These are phyloP conservation scores for Drosophila rufa DNA, from an alignment of 1,140 invertebrate genomes.

Conservation along the genomic window DNA sequence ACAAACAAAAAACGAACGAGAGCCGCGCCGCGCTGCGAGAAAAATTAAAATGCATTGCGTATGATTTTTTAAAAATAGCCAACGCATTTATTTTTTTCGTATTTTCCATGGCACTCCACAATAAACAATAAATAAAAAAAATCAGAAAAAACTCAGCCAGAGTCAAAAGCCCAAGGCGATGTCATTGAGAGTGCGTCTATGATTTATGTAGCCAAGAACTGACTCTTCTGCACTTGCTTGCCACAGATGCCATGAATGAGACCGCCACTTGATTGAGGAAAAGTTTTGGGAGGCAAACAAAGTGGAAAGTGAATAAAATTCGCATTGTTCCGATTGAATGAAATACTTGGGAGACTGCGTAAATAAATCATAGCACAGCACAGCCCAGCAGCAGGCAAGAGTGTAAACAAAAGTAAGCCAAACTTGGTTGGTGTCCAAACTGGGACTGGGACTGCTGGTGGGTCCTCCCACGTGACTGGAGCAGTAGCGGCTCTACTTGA, in stretches of 20 bases:
- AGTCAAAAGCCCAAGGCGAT: slow-evolving; percentile 40
- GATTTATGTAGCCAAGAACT: slow-evolving; percentile 33
- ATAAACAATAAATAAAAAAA: slow-evolving; percentile 29
- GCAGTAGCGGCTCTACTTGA: slow-evolving; percentile 16
- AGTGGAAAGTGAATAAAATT: slow-evolving; percentile 46
- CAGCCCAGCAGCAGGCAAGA: slow-evolving; percentile 48
- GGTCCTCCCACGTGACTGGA: slow-evolving; percentile 50
- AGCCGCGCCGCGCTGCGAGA: background rate
- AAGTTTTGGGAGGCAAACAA: slow-evolving; percentile 22
- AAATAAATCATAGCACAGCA: slow-evolving; percentile 62
- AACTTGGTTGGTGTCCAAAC: slow-evolving; percentile 43
- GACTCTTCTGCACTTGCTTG: slow-evolving; percentile 4
- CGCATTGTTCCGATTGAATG: slow-evolving; percentile 54
- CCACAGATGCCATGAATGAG: slow-evolving; percentile 14
- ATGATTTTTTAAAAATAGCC: slow-evolving; percentile 74
- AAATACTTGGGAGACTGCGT: slow-evolving; percentile 68
- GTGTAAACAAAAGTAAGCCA: slow-evolving; percentile 72
- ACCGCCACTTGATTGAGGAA: slow-evolving; percentile 10
- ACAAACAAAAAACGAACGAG: slow-evolving; percentile 46
- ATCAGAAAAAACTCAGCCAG: background rate
- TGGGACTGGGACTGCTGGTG: slow-evolving; percentile 35
- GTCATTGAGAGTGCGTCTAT: slow-evolving; percentile 28
- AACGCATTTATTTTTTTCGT: slow-evolving; percentile 69
- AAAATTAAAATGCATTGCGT: slow-evolving; percentile 74
- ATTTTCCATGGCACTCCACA: slow-evolving; percentile 38